Conservation (phyloP, 1,140 invertebrate genomes). For the Mizuhopecten yessoensis region DNA sequence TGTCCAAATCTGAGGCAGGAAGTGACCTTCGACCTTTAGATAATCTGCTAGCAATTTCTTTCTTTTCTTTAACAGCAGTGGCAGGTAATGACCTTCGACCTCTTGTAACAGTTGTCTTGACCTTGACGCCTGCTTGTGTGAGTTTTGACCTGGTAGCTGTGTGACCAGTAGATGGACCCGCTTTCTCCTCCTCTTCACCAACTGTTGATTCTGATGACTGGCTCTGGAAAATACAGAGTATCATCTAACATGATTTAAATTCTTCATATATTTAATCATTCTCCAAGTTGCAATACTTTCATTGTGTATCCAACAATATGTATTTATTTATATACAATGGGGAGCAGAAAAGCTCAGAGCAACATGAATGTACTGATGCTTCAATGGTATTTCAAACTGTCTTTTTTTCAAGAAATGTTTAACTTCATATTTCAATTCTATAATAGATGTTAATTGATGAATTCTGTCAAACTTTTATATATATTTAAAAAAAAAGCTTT, state of each 20-base stretch:
- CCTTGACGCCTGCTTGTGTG: background rate
- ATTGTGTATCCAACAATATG: no score
- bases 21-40: constrained; percentile 29
- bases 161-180: background rate
- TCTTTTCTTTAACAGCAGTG: background rate
- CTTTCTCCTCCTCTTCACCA: constrained; percentile 22
- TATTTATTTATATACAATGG: no score
- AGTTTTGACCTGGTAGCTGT: background rate
- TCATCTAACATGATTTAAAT: background rate
- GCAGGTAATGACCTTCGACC: background rate
- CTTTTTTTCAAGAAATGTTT: no score
- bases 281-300: no score
- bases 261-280: no score
- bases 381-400: no score
- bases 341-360: no score
- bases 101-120: background rate
- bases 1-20: background rate
- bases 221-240: background rate
- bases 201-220: constrained; percentile 14
- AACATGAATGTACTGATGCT: no score
- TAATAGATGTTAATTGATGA: no score
- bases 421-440: no score
- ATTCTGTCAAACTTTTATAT: no score
- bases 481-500: no score
- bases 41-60: background rate